Evolutionary conservation across 1,140 invertebrate species (phyloP).

Genomic region (Drosophila paulistorum): DNA sequence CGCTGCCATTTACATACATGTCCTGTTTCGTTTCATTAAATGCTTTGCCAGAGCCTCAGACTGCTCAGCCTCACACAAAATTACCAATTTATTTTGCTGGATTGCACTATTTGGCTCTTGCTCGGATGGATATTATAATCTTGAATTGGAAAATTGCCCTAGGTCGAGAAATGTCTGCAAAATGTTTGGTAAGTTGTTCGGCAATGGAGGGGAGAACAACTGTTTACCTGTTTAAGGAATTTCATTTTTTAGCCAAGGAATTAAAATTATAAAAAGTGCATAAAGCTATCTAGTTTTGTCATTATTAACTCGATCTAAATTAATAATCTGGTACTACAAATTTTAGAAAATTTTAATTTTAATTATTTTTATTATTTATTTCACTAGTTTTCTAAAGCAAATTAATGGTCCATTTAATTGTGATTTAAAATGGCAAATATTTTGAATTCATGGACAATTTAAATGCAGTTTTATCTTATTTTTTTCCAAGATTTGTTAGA

Average conservation of each 20-base stretch:
- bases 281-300: too few species aligned
- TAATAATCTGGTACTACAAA: too few species aligned
- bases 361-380: too few species aligned
- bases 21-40: conserved; percentile 64
- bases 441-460: too few species aligned
- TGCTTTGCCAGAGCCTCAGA: conserved; percentile 33
- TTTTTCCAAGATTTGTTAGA: too few species aligned
- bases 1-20: conserved; percentile 67
- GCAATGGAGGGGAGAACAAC: background rate
- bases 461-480: too few species aligned
- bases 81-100: conserved; percentile 78
- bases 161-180: background rate
- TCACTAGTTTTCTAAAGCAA: too few species aligned
- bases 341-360: too few species aligned
- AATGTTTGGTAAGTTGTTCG: background rate
- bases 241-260: background rate
- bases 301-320: too few species aligned
- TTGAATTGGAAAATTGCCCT: conserved; percentile 11
- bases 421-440: too few species aligned
- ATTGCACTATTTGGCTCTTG: conserved; percentile 60
- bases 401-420: too few species aligned
- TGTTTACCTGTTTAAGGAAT: background rate
- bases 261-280: too few species aligned
- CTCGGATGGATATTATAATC: conserved; percentile 15
- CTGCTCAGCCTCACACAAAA: conserved; percentile 55